Conservation (phyloP, 2,888 invertebrate species). For the Didymodactylos carnosus region DNA sequence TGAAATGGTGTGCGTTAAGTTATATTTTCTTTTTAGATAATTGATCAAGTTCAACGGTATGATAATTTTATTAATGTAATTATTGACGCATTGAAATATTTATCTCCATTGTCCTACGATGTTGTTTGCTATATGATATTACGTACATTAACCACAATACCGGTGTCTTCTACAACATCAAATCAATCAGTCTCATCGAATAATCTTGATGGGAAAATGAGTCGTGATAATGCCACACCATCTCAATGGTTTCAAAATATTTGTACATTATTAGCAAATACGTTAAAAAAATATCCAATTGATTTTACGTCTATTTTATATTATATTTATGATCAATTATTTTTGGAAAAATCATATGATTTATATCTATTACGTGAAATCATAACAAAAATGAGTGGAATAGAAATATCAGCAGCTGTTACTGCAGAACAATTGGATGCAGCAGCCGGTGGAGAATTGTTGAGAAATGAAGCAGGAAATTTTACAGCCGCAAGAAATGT, state of each 20-base stretch:
- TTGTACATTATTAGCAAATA: conserved; percentile 79
- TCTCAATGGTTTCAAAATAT: conserved; percentile 37
- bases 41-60: conserved; percentile 67
- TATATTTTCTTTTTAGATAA: conserved; percentile 35
- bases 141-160: conserved; percentile 16
- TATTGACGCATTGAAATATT: conserved; percentile 85
- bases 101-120: conserved; percentile 82
- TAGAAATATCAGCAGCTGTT: conserved; percentile 85
- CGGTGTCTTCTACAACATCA: not conserved
- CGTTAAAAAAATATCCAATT: conserved; percentile 87
- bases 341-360: conserved; percentile 36
- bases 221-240: conserved; percentile 6
- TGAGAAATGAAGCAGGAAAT: conserved; percentile 85
- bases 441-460: conserved; percentile 81
- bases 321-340: conserved; percentile 79
- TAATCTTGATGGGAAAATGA: conserved; percentile 13
- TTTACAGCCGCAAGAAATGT: conserved; percentile 90
- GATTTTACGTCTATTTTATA: conserved; percentile 83
- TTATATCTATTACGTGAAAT: conserved; percentile 75
- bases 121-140: conserved; percentile 54
- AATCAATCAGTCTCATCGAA: not conserved
- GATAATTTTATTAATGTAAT: conserved; percentile 85
- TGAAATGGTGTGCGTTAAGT: too few relatives aligned
- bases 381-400: conserved; percentile 96
- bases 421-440: conserved; percentile 86